phyloP scores from a whole-genome alignment of 2,113 vertebrate species.

The Orcinus orca region DNA sequence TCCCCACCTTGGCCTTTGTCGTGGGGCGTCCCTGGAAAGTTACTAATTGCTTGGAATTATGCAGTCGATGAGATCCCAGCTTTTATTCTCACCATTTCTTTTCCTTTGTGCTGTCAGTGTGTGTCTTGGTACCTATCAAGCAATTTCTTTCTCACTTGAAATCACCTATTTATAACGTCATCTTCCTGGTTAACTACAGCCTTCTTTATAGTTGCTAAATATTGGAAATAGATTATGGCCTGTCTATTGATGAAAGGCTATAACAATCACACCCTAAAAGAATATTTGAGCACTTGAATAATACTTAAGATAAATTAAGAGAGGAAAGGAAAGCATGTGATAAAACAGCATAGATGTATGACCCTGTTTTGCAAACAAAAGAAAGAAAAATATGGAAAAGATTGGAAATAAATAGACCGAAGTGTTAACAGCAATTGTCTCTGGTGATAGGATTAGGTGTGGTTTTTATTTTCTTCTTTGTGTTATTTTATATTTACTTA shows the following conservation, averaged over 20 bases:
- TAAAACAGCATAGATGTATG: not conserved
- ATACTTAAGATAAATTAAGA: constrained; percentile 9
- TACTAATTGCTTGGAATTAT: not conserved
- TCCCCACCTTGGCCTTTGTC: not conserved
- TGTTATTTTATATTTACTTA: not conserved
- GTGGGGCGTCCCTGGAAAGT: not conserved
- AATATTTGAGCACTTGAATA: not conserved
- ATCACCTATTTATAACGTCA: not conserved
- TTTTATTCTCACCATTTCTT: not conserved
- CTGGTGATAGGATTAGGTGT: not conserved
- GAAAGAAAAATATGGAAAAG: not conserved
- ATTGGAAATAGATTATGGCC: not conserved
- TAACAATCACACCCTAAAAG: not conserved
- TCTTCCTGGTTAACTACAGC: not conserved
- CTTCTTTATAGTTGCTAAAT: not conserved
- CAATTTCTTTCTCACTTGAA: not conserved
- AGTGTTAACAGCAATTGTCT: not conserved
- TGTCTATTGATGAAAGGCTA: not conserved
- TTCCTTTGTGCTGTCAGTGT: not conserved
- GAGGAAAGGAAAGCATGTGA: not conserved
- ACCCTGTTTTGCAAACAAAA: not conserved
- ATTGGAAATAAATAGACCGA: not conserved
- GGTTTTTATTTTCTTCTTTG: not conserved
- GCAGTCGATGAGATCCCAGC: not conserved
- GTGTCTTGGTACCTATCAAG: not conserved